Evolutionary conservation across 92 coral and sea anemone species (phyloP).

Genomic region (Bergia puertoricense): DNA sequence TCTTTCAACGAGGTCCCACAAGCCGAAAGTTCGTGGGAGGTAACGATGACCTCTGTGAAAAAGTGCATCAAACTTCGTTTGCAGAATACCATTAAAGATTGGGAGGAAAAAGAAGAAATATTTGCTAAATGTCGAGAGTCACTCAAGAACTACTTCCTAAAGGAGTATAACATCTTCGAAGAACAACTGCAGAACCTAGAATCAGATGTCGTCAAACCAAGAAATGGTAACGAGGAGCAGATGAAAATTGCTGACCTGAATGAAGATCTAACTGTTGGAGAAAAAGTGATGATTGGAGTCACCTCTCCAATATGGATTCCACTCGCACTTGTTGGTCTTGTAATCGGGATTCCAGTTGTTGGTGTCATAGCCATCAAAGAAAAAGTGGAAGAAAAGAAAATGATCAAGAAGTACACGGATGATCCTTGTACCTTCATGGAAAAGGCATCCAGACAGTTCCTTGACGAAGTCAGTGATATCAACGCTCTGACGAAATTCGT

Average conservation of each 20-base stretch:
- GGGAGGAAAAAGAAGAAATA: conserved; percentile 17
- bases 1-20: not conserved
- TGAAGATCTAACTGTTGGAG: not conserved
- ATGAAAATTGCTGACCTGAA: not conserved
- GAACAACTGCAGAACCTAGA: not conserved
- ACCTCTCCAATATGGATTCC: conserved; percentile 66
- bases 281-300: conserved; percentile 41
- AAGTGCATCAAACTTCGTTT: conserved; percentile 32
- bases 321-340: conserved; percentile 41
- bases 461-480: not conserved
- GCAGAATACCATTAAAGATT: not conserved
- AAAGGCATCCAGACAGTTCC: conserved; percentile 4
- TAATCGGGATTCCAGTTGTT: conserved; percentile 45
- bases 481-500: not conserved
- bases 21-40: not conserved
- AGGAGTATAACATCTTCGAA: conserved; percentile 1
- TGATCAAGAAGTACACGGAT: conserved; percentile 13
- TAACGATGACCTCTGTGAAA: not conserved
- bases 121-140: not conserved
- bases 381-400: conserved; percentile 34
- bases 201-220: not conserved
- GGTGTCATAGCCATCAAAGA: conserved; percentile 43
- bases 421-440: conserved; percentile 47
- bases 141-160: not conserved
- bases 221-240: not conserved